phyloP scores from a whole-genome alignment of 2,113 vertebrate genomes.

The Xerus inauris region DNA sequence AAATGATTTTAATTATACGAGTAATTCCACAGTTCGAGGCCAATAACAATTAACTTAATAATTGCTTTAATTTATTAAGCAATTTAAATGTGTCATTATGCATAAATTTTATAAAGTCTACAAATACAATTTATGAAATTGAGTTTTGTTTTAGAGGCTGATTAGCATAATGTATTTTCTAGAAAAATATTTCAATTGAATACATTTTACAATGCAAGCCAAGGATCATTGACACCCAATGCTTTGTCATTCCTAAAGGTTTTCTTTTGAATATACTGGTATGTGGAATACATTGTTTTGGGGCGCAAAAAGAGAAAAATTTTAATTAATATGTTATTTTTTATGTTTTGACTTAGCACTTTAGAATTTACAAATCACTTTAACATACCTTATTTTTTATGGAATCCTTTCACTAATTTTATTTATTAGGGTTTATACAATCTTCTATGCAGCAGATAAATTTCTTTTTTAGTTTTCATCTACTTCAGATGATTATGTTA shows the following conservation, averaged over 20 bases:
- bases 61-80: conserved; percentile 61
- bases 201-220: not conserved
- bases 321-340: not conserved
- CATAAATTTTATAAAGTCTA: conserved; percentile 43
- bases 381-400: not conserved
- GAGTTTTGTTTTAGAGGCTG: conserved; percentile 51
- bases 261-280: conserved; percentile 27
- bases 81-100: conserved; percentile 52
- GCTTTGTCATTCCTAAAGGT: not conserved
- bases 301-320: not conserved
- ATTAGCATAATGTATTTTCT: conserved; percentile 66
- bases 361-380: conserved; percentile 24
- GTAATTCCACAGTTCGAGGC: conserved; percentile 51
- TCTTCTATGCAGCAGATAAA: conserved; percentile 2
- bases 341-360: conserved; percentile 38
- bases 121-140: conserved; percentile 35
- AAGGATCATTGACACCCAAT: not conserved
- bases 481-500: conserved; percentile 52
- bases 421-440: not conserved
- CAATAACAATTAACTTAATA: conserved; percentile 65
- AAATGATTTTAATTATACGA: conserved; percentile 58
- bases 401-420: not conserved
- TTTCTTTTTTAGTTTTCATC: not conserved
- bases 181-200: conserved; percentile 32
- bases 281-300: not conserved